phyloP scores from a whole-genome alignment of 2,113 vertebrate species.

The Zosterops hypoxanthus region DNA sequence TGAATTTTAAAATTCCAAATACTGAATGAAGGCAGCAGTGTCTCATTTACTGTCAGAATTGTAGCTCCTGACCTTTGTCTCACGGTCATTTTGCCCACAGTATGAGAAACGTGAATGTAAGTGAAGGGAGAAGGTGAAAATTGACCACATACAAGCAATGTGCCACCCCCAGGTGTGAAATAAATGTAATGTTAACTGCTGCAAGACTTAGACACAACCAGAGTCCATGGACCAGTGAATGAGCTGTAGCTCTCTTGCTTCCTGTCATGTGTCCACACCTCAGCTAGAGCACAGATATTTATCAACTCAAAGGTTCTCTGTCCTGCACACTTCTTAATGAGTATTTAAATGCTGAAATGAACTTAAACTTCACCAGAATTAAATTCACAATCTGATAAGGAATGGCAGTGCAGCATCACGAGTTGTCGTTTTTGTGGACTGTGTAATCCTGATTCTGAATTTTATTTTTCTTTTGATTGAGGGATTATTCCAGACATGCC shows the following conservation, averaged over 20 bases:
- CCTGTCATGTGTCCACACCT: not conserved
- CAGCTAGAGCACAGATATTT: not conserved
- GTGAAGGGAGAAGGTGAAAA: not conserved
- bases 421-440: not conserved
- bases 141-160: not conserved
- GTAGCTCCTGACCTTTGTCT: not conserved
- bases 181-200: not conserved
- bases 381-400: not conserved
- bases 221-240: not conserved
- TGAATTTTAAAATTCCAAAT: not conserved
- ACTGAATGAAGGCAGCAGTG: not conserved
- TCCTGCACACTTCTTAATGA: not conserved
- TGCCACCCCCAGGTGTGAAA: not conserved
- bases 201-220: not conserved
- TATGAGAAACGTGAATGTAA: not conserved
- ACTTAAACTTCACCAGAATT: not conserved
- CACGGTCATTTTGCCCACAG: not conserved
- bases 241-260: not conserved
- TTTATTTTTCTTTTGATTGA: not conserved
- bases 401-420: not conserved
- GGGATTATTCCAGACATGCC: not conserved
- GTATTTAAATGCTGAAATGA: not conserved
- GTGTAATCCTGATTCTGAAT: not conserved
- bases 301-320: not conserved
- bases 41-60: not conserved